A percentile compares a stretch with the other conserved stretches of the same genome.
These are phyloP conservation scores for Pseudochaenichthys georgianus DNA, from an alignment of 2,797 vertebrate species.

Conservation along the genomic window DNA sequence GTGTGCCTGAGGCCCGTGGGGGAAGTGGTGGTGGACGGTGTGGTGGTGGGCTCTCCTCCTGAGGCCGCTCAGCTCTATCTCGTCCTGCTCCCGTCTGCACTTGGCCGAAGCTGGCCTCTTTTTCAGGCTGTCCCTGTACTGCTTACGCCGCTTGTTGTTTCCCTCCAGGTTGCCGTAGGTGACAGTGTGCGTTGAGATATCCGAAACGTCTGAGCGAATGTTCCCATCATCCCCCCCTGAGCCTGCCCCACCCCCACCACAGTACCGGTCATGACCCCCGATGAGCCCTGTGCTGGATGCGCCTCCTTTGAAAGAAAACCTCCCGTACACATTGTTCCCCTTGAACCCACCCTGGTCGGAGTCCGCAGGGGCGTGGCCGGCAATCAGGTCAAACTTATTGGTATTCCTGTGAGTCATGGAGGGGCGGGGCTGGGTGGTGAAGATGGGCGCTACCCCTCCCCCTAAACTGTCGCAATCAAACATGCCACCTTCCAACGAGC, in stretches of 20 bases:
- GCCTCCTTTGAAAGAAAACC: conserved; percentile 98
- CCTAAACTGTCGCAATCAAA: conserved; percentile 97
- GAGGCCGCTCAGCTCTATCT: conserved; percentile 95
- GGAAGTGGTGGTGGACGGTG: conserved; percentile 89
- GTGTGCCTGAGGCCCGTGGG: conserved; percentile 84
- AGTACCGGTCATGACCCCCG: conserved; percentile 90
- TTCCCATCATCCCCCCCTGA: conserved; percentile 89
- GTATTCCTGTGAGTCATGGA: conserved; percentile 89
- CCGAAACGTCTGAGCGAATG: conserved; percentile 95
- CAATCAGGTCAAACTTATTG: conserved; percentile 95
- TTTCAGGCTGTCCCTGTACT: conserved; percentile 98
- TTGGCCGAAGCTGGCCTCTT: conserved; percentile 98
- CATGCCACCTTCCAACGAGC: conserved; percentile 95
- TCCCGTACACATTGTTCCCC: conserved; percentile 94
- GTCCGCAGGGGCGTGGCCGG: conserved; percentile 86
- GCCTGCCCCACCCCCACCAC: conserved; percentile 84
- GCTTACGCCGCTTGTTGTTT: conserved; percentile 93
- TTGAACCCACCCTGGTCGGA: conserved; percentile 87
- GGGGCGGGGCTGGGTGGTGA: conserved; percentile 94
- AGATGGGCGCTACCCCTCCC: conserved; percentile 90
- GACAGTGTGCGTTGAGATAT: conserved; percentile 98
- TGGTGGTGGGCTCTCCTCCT: conserved; percentile 90
- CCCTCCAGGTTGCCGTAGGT: conserved; percentile 99
- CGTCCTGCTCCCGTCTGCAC: conserved; percentile 95
- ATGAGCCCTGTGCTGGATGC: conserved; percentile 92